phyloP scores from a whole-genome alignment of 2,888 invertebrate genomes.

The Pecten maximus region DNA sequence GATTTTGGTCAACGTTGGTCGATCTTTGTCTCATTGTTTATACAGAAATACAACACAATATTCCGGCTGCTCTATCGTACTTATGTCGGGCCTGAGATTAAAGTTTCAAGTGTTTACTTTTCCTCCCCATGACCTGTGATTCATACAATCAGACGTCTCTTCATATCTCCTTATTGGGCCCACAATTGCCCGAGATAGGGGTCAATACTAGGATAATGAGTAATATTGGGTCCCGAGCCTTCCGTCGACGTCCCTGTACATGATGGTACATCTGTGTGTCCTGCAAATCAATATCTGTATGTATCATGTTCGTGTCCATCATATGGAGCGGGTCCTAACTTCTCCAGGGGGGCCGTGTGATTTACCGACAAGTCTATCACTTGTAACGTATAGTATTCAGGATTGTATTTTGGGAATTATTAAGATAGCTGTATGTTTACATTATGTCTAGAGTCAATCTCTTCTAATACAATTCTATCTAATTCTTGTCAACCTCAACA shows the following conservation, averaged over 20 bases:
- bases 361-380: neutral
- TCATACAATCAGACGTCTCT: constrained; percentile 32
- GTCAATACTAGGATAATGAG: constrained; percentile 14
- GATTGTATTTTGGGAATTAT: neutral
- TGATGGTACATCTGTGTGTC: neutral
- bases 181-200: constrained; percentile 20
- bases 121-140: constrained; percentile 10
- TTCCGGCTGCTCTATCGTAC: neutral
- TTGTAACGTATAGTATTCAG: neutral
- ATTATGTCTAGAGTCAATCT: neutral
- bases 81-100: constrained; percentile 5
- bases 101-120: constrained; percentile 25
- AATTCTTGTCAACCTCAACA: neutral
- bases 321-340: neutral
- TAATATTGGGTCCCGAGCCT: neutral
- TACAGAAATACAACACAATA: constrained; percentile 13
- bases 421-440: neutral
- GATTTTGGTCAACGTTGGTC: neutral
- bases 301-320: neutral
- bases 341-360: neutral
- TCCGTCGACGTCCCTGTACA: neutral
- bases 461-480: neutral
- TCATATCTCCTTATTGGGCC: constrained; percentile 8
- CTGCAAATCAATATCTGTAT: neutral
- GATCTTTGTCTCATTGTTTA: neutral